Conservation (phyloP, 2,113 vertebrate species). For the human region DNA sequence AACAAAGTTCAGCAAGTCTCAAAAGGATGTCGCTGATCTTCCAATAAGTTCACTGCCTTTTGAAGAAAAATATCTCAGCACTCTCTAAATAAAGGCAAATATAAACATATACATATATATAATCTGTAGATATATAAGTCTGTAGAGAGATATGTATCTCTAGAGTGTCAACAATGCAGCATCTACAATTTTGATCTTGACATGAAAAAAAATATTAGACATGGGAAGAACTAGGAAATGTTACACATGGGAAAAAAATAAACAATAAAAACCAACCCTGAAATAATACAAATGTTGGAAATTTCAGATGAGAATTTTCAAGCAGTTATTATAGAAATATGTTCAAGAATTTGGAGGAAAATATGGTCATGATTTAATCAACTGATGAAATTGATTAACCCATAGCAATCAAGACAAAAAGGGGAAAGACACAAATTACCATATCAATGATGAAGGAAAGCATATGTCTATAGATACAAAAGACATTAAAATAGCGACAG, state of each 20-base stretch:
- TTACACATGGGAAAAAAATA: not conserved
- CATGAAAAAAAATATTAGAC: not conserved
- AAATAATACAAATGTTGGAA: not conserved
- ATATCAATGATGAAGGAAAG: not conserved
- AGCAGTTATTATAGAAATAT: not conserved
- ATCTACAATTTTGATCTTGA: not conserved
- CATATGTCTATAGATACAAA: not conserved
- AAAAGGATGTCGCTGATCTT: not conserved
- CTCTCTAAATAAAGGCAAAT: not conserved
- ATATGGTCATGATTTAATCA: not conserved
- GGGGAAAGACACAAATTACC: not conserved
- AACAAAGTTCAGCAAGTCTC: not conserved
- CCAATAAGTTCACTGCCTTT: not conserved
- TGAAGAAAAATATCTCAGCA: not conserved
- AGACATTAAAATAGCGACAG: not conserved
- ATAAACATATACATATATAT: too few relatives aligned
- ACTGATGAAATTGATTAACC: not conserved
- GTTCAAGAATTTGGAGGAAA: not conserved
- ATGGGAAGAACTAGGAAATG: not conserved
- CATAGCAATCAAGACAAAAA: not conserved
- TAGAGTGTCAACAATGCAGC: not conserved
- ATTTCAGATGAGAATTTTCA: not conserved
- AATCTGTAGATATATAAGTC: too few relatives aligned
- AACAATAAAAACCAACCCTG: not conserved
- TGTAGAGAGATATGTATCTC: too few relatives aligned